Percentiles rank a stretch among this genome's conserved stretches.
Conservation (phyloP, 2,113 vertebrate species). For the Pithys albifrons region DNA sequence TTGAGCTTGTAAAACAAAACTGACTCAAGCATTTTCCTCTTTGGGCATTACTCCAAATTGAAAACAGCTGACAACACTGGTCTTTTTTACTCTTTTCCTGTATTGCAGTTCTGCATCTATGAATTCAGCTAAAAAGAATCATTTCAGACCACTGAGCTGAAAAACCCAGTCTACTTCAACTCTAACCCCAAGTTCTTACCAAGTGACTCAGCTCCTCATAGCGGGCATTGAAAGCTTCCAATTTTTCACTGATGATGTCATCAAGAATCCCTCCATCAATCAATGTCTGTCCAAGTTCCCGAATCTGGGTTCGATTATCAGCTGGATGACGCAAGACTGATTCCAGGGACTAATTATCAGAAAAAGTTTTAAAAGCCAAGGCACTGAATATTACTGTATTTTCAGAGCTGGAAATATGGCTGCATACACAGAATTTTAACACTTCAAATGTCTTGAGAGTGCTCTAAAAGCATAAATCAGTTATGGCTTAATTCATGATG, state of each 20-base stretch:
- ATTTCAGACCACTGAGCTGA: not conserved
- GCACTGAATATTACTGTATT: not conserved
- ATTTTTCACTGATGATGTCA: slow-evolving; percentile 95
- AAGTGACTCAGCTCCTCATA: slow-evolving; percentile 89
- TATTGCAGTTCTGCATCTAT: not conserved
- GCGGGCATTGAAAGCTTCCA: slow-evolving; percentile 90
- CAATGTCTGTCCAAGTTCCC: slow-evolving; percentile 94
- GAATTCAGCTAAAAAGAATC: not conserved
- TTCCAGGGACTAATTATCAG: slow-evolving; percentile 84
- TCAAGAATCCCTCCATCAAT: slow-evolving; percentile 98
- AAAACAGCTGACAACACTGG: not conserved
- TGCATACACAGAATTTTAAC: not conserved
- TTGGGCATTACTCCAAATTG: not conserved
- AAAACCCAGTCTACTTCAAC: not conserved
- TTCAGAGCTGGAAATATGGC: not conserved
- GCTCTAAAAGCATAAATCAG: not conserved
- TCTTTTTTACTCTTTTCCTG: not conserved
- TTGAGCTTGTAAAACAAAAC: not conserved
- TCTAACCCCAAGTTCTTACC: slow-evolving; percentile 74
- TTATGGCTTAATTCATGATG: not conserved
- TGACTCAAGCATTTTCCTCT: not conserved
- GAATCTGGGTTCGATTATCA: slow-evolving; percentile 96
- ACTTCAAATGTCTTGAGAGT: not conserved
- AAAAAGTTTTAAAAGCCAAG: not conserved
- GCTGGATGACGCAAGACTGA: slow-evolving; percentile 90